Percentiles rank a stretch among this genome's conserved stretches.
Conservation (phyloP, 2,888 invertebrate species). For the Congeria kusceri region DNA sequence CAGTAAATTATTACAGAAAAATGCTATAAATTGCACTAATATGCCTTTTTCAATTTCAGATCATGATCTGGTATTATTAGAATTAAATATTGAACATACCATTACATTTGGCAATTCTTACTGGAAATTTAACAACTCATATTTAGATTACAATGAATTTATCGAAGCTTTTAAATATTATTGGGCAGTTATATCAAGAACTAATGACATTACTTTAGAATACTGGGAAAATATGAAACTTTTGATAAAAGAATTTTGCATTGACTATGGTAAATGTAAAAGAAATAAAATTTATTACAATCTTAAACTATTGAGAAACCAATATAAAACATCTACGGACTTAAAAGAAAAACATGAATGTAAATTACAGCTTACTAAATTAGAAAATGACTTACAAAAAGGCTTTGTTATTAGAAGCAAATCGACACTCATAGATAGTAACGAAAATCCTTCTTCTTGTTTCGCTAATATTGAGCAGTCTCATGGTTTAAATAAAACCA, state of each 20-base stretch:
- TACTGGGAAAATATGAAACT: constrained; percentile 22
- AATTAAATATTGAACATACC: not conserved
- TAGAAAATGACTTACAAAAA: constrained; percentile 10
- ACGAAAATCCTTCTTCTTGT: no score
- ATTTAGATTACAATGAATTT: constrained; percentile 9
- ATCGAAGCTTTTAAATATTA: constrained; percentile 13
- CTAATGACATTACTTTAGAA: no score
- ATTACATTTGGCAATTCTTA: constrained; percentile 21
- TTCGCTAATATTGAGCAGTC: no score
- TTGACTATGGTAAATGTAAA: constrained; percentile 11
- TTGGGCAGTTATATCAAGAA: constrained; percentile 12
- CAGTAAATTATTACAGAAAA: no score
- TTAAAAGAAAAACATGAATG: no score
- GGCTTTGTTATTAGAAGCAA: constrained; percentile 11
- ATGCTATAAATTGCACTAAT: no score
- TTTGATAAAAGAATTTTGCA: constrained; percentile 5
- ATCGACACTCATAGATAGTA: no score
- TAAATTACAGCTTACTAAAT: no score
- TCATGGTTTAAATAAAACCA: no score
- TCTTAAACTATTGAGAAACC: not conserved
- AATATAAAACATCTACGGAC: not conserved
- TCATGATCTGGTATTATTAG: no score
- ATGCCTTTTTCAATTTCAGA: no score
- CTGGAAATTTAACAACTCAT: constrained; percentile 27
- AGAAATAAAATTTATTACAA: constrained; percentile 3